Evolutionary conservation across 2,888 invertebrate genomes (phyloP), one percentile per base, ranked within the genome.

Genomic region (Hypolimnas misippus): DNA sequence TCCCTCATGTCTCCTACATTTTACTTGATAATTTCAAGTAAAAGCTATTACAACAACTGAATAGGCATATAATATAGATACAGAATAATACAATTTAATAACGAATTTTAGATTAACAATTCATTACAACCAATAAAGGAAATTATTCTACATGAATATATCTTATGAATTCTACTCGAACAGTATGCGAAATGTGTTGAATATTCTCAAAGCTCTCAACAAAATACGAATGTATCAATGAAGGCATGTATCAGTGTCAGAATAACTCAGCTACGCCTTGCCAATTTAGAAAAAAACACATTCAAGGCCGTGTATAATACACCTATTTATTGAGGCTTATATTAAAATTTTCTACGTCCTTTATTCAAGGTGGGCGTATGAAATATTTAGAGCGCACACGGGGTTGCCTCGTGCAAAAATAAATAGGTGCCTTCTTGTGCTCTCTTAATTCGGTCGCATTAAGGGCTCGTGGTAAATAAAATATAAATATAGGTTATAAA

Each of bases 301-400:
- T 65, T 68, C 66, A 68, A 71, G 67, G 66, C 33, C 53, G 55
- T 68, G 65, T 42, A 55, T 44, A 50, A 57, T 57, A 2, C 16
- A 17, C 3, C 14, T 38, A n/a, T 38, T 38, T 38, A 14, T 38
- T 14, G 38, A 38, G 38, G 5, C 42, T 6, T 14, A 21, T n/a
- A 6, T 1, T 25, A 49, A 25, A 49, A 2, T 49, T 49, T 46
- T 49, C 49, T 49, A 7, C 12, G n/a, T 54, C n/a, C 21, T 33
- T 49, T 69, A 77, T 76, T 76, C 74, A 76, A 79, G 75, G 72
- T 72, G 70, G 70, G 72, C 69, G 56, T 53, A 69, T 82, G 71
- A 81, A 83, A 81, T 82, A 83, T 83, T 81, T 67, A 63, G 65
- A 52, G 53, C 44, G 40, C 60, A 57, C 63, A 53, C n/a, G 50